These are phyloP conservation scores for Microctenopoma steveboyesi DNA, from an alignment of 2,797 vertebrate genomes.

Conservation along the genomic window DNA sequence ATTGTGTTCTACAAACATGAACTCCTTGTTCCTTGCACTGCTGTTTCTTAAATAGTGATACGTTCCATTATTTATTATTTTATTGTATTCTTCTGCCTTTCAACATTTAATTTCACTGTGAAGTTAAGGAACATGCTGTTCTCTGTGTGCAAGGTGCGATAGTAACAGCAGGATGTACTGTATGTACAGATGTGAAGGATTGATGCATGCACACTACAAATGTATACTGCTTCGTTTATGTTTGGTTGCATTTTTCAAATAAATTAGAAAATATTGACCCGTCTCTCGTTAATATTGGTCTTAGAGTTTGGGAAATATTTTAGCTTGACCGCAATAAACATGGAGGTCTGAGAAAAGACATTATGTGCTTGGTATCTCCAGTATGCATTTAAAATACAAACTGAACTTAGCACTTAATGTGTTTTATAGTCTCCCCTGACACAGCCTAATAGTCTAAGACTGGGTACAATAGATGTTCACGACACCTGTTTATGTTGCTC, in stretches of 20 bases:
- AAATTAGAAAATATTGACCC: slow-evolving; percentile 33
- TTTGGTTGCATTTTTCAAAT: slow-evolving; percentile 49
- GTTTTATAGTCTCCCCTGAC: slow-evolving; percentile 4
- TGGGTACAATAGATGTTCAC: slow-evolving; percentile 3
- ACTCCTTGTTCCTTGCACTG: slow-evolving; percentile 2
- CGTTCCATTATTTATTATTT: slow-evolving; percentile 60
- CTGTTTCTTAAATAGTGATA: slow-evolving; percentile 19
- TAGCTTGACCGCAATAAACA: neutral
- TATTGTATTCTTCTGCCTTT: slow-evolving; percentile 1
- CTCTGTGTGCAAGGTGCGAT: neutral
- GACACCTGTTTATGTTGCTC: slow-evolving; percentile 24
- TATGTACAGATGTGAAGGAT: slow-evolving; percentile 5
- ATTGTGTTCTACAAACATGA: neutral
- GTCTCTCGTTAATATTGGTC: slow-evolving; percentile 1
- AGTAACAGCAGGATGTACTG: slow-evolving; percentile 18
- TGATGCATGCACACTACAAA: slow-evolving; percentile 29
- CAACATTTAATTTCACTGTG: slow-evolving; percentile 25
- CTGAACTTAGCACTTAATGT: slow-evolving; percentile 1
- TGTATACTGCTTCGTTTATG: slow-evolving; percentile 17
- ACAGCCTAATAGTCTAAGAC: slow-evolving; percentile 10
- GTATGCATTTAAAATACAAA: neutral
- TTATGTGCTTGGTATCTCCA: neutral
- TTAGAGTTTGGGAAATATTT: neutral
- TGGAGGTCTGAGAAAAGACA: neutral
- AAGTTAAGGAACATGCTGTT: slow-evolving; percentile 10